Evolutionary conservation across 1,140 invertebrate genomes (phyloP).

Genomic region (Hetaerina americana): DNA sequence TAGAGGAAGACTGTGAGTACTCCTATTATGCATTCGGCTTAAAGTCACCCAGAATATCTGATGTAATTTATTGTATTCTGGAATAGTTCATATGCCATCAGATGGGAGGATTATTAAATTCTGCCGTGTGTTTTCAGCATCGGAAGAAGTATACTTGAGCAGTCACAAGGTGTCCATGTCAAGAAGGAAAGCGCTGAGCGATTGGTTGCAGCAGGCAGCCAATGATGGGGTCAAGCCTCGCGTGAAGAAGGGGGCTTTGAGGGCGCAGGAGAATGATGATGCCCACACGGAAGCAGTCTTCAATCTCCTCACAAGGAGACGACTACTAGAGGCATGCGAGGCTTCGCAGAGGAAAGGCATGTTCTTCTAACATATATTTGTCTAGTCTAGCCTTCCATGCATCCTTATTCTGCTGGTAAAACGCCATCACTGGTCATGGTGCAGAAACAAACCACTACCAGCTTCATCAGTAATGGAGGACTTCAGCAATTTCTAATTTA

Average conservation of each 20-base stretch:
- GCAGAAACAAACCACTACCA: too few relatives aligned
- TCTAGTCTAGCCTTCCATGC: too few relatives aligned
- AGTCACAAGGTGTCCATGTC: background rate
- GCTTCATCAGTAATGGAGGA: too few relatives aligned
- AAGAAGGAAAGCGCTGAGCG: background rate
- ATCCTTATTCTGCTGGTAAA: too few relatives aligned
- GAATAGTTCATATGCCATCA: too few relatives aligned
- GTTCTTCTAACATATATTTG: background rate
- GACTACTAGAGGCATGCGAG: background rate
- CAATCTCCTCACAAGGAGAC: background rate
- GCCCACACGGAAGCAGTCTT: background rate
- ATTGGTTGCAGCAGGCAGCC: background rate
- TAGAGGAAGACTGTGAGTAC: slow-evolving; percentile 6
- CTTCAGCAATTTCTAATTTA: too few relatives aligned
- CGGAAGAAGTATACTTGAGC: background rate
- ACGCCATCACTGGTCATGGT: too few relatives aligned
- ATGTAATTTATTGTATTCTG: too few relatives aligned
- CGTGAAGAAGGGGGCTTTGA: background rate
- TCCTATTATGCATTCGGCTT: background rate
- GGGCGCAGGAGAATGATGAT: background rate
- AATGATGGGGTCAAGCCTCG: background rate
- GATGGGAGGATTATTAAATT: too few relatives aligned
- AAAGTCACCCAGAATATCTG: too few relatives aligned
- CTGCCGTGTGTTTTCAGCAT: too few relatives aligned
- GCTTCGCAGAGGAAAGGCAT: background rate